Evolutionary conservation across 2,113 vertebrate genomes (phyloP), one percentile per base, ranked within the genome.

Genomic region (Tichodroma muraria): DNA sequence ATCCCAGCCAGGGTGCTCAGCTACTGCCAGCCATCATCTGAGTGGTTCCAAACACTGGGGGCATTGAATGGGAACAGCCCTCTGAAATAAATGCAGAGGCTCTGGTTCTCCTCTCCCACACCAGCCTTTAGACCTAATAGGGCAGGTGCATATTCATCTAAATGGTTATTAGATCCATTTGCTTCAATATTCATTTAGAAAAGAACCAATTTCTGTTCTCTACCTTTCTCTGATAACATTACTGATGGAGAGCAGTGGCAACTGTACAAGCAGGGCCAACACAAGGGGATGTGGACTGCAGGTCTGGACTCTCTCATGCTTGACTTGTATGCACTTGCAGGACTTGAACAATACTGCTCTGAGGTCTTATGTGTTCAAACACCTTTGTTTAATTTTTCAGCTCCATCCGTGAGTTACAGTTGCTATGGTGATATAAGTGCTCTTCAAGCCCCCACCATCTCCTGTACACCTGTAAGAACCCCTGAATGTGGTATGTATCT

Each of bases 351-450:
- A 13, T 18, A 81, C 13, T 77, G 45, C 64, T 57, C 73, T 68
- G 33, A 44, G 21, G 57, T 45, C 65, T 94, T 28, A 44, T 3
- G 14, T 80, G 54, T 75, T 91, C 68, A 85, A 71, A 61, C 63
- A 83, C 40, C 75, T 89, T 92, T 2, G 0, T 40, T 90, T 85
- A 50, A 60, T 88, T 93, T 96, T 96, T 53, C 83, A 98, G 97
- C 63, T 70, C 96, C 94, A 52, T 94, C 94, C 5, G n/a, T 81
- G 95, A 92, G 97, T 65, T 81, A 81, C 94, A 97, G 97, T 84
- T 98, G 96, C 90, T 98, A 97, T 88, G 98, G 98, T 0, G 97
- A 98, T 75, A 70, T 98, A 84, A 97, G 54, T 3, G 76, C 95
- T 59, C 78, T 98, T 44, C 88, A 96, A 28, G 97, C 93, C 44